Percentiles rank a stretch among this genome's conserved stretches.
These are phyloP conservation scores for Gymnodraco acuticeps DNA, from an alignment of 2,797 vertebrate genomes.

Conservation along the genomic window DNA sequence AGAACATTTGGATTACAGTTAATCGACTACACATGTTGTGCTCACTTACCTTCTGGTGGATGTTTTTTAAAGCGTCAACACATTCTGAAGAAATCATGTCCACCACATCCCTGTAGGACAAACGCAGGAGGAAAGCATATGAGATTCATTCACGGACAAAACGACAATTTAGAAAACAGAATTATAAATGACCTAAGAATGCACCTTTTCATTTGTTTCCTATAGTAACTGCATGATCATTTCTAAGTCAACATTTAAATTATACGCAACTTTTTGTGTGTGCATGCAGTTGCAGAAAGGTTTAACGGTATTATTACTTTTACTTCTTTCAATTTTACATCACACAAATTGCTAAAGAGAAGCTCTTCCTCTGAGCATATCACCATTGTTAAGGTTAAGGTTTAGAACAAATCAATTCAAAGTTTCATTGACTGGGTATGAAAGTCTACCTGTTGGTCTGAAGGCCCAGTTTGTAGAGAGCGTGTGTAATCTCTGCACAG, in stretches of 20 bases:
- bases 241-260: no score
- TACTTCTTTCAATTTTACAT: not conserved
- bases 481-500: slow-evolving; percentile 92
- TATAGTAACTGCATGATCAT: not conserved
- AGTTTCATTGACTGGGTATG: not conserved
- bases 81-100: slow-evolving; percentile 85
- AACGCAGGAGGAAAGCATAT: not conserved
- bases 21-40: not conserved
- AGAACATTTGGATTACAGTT: not conserved
- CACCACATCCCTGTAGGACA: slow-evolving; percentile 79
- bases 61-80: slow-evolving; percentile 87
- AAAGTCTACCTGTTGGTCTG: slow-evolving; percentile 87
- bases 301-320: no score
- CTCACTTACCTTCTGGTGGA: slow-evolving; percentile 89
- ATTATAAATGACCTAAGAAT: not conserved
- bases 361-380: not conserved
- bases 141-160: not conserved
- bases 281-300: no score
- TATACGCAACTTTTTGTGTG: no score
- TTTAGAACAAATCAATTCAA: no score
- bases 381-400: not conserved
- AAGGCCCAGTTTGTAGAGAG: slow-evolving; percentile 87
- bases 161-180: not conserved
- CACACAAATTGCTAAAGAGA: not conserved
- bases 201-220: no score